A percentile compares a stretch with the other conserved stretches of the same genome.
phyloP scores from a whole-genome alignment of 2,797 vertebrate species.

The Thripadectes ignobilis region DNA sequence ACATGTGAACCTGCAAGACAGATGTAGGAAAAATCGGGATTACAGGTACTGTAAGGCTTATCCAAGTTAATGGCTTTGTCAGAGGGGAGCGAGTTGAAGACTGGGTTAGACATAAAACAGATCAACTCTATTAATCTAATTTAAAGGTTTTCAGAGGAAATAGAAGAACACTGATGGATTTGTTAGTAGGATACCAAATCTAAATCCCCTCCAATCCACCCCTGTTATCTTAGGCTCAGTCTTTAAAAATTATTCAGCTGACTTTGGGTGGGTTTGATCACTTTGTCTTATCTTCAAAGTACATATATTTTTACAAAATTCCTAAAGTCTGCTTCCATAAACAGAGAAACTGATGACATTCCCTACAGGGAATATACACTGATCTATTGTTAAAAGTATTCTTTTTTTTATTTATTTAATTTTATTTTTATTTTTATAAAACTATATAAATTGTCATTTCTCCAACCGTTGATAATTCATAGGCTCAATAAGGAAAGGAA shows the following conservation, averaged over 20 bases:
- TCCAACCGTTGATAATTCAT: not conserved
- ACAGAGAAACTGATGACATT: not conserved
- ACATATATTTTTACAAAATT: constrained; percentile 5
- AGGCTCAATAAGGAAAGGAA: not conserved
- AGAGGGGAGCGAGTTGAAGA: constrained; percentile 23
- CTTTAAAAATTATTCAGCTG: constrained; percentile 39
- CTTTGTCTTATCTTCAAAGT: constrained; percentile 28
- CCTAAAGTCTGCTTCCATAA: not conserved
- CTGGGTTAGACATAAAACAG: constrained; percentile 35
- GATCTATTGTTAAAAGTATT: not conserved
- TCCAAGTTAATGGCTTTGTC: constrained; percentile 54
- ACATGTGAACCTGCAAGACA: constrained; percentile 2
- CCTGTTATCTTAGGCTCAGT: constrained; percentile 14
- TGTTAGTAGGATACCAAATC: constrained; percentile 29
- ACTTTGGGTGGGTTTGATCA: constrained; percentile 2
- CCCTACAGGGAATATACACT: not conserved
- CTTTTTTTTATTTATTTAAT: not conserved
- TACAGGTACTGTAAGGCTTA: constrained; percentile 26
- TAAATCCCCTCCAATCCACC: constrained; percentile 42
- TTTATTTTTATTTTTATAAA: not conserved
- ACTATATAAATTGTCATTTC: not conserved
- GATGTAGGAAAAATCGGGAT: constrained; percentile 18
- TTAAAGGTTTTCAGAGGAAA: constrained; percentile 59
- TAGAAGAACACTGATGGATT: constrained; percentile 53
- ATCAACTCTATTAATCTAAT: constrained; percentile 60